Percentiles rank a stretch among this genome's conserved stretches.
Conservation (phyloP, 2,888 invertebrate genomes). For the Stenurella melanura region DNA sequence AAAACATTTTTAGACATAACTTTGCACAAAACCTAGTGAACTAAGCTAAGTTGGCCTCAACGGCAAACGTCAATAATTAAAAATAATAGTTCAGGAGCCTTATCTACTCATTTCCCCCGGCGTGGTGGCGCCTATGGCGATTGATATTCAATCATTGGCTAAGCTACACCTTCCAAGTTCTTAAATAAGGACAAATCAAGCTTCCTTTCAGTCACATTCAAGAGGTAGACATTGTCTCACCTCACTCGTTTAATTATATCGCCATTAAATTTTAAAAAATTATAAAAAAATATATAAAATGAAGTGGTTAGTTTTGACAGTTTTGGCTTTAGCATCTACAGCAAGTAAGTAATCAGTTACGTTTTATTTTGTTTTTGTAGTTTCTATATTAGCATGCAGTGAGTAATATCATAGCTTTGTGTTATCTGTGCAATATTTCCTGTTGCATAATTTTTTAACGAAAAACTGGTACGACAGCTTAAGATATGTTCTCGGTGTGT, state of each 20-base stretch:
- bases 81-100: neutral
- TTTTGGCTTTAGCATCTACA: slow-evolving; percentile 58
- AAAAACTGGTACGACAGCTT: slow-evolving; percentile 13
- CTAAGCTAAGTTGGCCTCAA: no score
- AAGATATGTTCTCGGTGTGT: neutral
- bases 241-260: slow-evolving; percentile 47
- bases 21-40: neutral
- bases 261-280: slow-evolving; percentile 48
- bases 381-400: neutral
- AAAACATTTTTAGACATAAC: neutral
- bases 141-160: slow-evolving; percentile 49
- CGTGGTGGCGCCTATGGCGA: slow-evolving; percentile 21
- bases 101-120: neutral
- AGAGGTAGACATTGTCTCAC: slow-evolving; percentile 66
- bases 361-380: neutral
- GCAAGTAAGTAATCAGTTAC: slow-evolving; percentile 61
- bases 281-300: slow-evolving; percentile 55
- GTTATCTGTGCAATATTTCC: neutral
- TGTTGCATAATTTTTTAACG: slow-evolving; percentile 8
- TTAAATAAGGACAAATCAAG: slow-evolving; percentile 66
- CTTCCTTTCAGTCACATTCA: slow-evolving; percentile 64
- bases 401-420: neutral
- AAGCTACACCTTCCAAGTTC: slow-evolving; percentile 63
- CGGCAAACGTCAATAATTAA: neutral
- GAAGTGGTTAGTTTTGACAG: slow-evolving; percentile 59